Evolutionary conservation across 2,113 vertebrate genomes (phyloP), one percentile per base, ranked within the genome.

Genomic region (Strix uralensis): DNA sequence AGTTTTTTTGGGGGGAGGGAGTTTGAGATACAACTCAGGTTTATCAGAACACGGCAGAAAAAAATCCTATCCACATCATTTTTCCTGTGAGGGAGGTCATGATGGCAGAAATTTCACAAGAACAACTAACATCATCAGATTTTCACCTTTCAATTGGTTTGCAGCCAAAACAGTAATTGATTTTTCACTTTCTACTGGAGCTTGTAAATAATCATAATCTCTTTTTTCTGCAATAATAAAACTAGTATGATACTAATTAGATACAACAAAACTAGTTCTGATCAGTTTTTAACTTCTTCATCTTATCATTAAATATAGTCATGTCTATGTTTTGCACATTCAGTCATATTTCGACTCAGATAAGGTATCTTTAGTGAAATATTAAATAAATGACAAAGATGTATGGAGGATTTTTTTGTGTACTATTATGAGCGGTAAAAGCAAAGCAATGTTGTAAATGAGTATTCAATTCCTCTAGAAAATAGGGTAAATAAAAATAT

Each of bases 401-500:
- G 3, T 65, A 34, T 15, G 22, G 19, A 55, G 11, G 19, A 63
- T 52, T 62, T 85, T 85, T 59, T 62, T 86, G 26, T 77, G 36
- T 77, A 75, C 42, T 91, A 14, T 88, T 90, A 57, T 26, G 36
- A 98, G 23, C 3, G 7, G 32, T 32, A 87, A 93, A 94, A 78
- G 4, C 29, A 75, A 88, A 96, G 32, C 9, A 94, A 94, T 96
- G 52, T 55, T 85, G 75, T 72, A 96, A 92, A 97, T 40, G 13
- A 66, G 22, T 86, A 78, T 69, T 88, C 47, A 62, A 52, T 80
- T 87, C 38, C 23, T 61, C 46, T 86, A 88, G 92, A 95, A 96
- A 96, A 96, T 90, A 94, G 97, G 72, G 81, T 96, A 97, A 97
- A 98, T 75, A 94, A 97, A 97, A 97, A 91, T 63, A 92, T 20